These are phyloP conservation scores for Luperina nickerlii DNA, from an alignment of 2,888 invertebrate species.

Conservation along the genomic window DNA sequence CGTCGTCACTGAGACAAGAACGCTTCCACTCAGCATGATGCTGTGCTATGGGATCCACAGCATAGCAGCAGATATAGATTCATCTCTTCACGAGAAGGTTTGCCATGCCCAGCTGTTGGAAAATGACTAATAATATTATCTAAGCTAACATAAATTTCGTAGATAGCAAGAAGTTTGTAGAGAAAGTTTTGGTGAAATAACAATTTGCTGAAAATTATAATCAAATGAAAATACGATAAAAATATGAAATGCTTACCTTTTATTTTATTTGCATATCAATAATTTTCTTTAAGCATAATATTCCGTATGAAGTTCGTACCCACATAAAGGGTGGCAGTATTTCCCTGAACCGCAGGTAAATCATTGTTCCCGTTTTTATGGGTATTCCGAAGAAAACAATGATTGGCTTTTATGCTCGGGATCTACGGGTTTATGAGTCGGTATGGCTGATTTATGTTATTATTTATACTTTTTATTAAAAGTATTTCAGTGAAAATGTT, in stretches of 20 bases:
- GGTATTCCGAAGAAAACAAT: constrained; percentile 62
- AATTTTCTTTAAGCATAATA: constrained; percentile 11
- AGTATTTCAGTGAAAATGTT: constrained; percentile 5
- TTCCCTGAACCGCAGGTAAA: constrained; percentile 54
- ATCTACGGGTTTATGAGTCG: constrained; percentile 58
- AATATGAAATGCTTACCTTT: background rate
- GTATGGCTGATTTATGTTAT: constrained; percentile 35
- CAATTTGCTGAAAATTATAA: background rate
- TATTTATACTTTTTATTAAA: constrained; percentile 52
- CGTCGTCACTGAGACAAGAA: too few species aligned
- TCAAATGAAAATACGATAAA: background rate
- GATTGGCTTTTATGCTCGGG: constrained; percentile 51
- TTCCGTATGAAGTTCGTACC: constrained; percentile 24
- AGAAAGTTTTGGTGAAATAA: background rate
- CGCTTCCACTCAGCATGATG: background rate
- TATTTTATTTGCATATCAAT: constrained; percentile 26
- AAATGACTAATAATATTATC: background rate
- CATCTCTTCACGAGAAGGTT: background rate
- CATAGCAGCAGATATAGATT: background rate
- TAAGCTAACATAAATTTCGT: background rate
- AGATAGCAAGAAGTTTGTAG: background rate
- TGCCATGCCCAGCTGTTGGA: background rate
- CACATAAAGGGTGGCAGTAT: constrained; percentile 19
- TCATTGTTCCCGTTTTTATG: constrained; percentile 65
- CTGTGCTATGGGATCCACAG: background rate